A percentile compares a stretch with the other conserved stretches of the same genome.
Conservation (phyloP, 1,140 invertebrate genomes). For the Heliconius congener region DNA sequence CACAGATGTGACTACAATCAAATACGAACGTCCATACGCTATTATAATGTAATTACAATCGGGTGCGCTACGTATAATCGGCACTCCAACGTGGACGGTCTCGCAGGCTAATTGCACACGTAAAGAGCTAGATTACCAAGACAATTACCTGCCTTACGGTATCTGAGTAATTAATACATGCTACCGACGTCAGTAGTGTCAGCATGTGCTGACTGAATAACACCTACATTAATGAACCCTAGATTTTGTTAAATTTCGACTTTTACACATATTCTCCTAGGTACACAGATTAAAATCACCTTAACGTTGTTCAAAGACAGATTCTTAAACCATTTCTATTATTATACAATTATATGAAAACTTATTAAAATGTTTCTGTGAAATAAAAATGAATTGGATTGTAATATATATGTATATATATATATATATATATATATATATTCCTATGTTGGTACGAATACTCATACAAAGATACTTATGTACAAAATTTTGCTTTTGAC, state of each 20-base stretch:
- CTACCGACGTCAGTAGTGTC: neutral
- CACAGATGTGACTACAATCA: neutral
- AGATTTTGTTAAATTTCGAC: neutral
- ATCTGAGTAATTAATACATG: conserved; percentile 17
- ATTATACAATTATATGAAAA: neutral
- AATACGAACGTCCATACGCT: neutral
- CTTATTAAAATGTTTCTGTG: neutral
- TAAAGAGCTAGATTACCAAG: conserved; percentile 32
- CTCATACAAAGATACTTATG: neutral
- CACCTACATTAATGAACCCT: neutral
- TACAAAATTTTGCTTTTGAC: conserved; percentile 2
- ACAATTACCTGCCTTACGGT: conserved; percentile 36
- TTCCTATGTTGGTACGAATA: neutral
- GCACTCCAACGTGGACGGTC: conserved; percentile 12
- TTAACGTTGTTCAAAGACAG: no score
- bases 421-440: neutral
- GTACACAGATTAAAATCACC: no score
- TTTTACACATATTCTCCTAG: no score
- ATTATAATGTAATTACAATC: neutral
- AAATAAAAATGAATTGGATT: neutral
- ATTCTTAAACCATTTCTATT: no score
- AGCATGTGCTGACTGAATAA: conserved; percentile 1
- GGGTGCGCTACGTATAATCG: neutral
- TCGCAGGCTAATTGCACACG: conserved; percentile 26
- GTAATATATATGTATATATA: no score